These are phyloP conservation scores for Volucella zonaria DNA, from an alignment of 2,888 invertebrate genomes.

Conservation along the genomic window DNA sequence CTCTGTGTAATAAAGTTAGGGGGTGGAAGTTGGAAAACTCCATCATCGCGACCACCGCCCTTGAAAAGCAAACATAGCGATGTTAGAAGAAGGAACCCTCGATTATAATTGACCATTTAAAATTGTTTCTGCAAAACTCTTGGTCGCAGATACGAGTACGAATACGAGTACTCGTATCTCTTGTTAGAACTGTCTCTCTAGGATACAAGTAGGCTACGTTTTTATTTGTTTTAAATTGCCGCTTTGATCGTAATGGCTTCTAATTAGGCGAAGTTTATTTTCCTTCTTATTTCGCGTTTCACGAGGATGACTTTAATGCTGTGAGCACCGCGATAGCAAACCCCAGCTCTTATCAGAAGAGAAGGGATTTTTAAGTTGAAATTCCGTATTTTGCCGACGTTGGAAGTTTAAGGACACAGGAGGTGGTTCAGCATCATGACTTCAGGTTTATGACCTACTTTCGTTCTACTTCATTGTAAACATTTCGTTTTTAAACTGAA, in stretches of 20 bases:
- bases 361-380: constrained; percentile 2
- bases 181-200: constrained; percentile 18
- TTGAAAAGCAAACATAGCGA: constrained; percentile 14
- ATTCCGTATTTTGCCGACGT: neutral
- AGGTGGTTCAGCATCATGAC: constrained; percentile 21
- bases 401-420: neutral
- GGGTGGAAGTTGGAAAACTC: constrained; percentile 53
- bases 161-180: constrained; percentile 8
- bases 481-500: neutral
- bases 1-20: constrained; percentile 57
- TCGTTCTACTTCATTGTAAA: constrained; percentile 16
- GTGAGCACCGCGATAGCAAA: constrained; percentile 4
- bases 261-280: constrained; percentile 80
- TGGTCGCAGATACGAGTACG: neutral
- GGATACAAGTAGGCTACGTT: constrained; percentile 32
- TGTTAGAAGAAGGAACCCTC: constrained; percentile 30
- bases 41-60: constrained; percentile 38
- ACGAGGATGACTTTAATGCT: constrained; percentile 31
- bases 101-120: constrained; percentile 71
- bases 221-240: constrained; percentile 77
- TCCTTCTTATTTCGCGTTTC: constrained; percentile 36
- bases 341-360: constrained; percentile 18
- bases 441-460: constrained; percentile 50
- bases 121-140: constrained; percentile 56
- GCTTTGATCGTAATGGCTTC: constrained; percentile 81